Evolutionary conservation across 2,888 invertebrate species (phyloP).

Genomic region (Sphinx pinastri): DNA sequence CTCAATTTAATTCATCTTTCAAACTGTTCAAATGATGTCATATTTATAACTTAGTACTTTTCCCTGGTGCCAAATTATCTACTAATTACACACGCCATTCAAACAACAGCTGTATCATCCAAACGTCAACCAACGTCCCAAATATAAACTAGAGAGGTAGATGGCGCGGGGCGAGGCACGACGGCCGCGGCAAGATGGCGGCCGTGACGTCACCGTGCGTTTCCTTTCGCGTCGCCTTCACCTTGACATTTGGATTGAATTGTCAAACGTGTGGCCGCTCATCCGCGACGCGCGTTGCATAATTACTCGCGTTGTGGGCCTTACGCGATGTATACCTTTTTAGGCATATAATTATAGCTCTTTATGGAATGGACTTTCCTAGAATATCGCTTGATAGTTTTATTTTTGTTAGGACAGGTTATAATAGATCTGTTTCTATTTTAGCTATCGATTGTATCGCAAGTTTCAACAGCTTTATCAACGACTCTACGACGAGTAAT

Average conservation of each 20-base stretch:
- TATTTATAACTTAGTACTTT: neutral
- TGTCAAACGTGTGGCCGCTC: slow-evolving; percentile 69
- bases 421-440: neutral
- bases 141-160: slow-evolving; percentile 29
- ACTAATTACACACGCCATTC: slow-evolving; percentile 20
- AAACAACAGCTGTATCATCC: slow-evolving; percentile 22
- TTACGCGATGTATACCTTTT: slow-evolving; percentile 15
- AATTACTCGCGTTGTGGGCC: slow-evolving; percentile 37
- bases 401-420: neutral
- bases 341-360: neutral
- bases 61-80: neutral
- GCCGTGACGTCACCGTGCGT: slow-evolving; percentile 75
- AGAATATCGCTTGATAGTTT: neutral
- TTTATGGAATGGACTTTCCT: slow-evolving; percentile 5
- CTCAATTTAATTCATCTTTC: neutral
- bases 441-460: neutral
- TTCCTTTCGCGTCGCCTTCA: slow-evolving; percentile 78
- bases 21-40: slow-evolving; percentile 1
- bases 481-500: neutral
- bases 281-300: slow-evolving; percentile 59
- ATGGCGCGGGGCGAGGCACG: slow-evolving; percentile 47
- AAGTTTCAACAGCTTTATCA: neutral
- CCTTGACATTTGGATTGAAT: slow-evolving; percentile 81
- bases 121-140: slow-evolving; percentile 24
- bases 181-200: slow-evolving; percentile 61